These are phyloP conservation scores for Xanthia icteritia DNA, from an alignment of 2,888 invertebrate genomes.

Conservation along the genomic window DNA sequence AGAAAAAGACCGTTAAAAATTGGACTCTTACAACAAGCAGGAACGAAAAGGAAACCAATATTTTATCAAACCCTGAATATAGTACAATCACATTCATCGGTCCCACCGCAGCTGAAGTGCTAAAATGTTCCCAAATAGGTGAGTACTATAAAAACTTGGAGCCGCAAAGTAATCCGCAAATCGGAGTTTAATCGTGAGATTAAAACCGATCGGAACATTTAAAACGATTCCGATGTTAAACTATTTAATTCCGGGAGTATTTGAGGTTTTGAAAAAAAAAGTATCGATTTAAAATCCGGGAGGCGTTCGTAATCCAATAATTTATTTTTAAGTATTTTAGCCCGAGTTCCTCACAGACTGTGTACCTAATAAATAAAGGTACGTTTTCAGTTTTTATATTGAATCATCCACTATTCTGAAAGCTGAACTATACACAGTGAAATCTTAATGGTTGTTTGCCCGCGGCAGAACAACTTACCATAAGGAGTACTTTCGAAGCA, in stretches of 20 bases:
- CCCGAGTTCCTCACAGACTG: background rate
- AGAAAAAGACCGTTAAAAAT: background rate
- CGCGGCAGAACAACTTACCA: too few relatives aligned
- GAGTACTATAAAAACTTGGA: slow-evolving; percentile 25
- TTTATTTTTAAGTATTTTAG: slow-evolving; percentile 11
- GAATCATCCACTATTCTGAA: background rate
- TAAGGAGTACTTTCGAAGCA: too few relatives aligned
- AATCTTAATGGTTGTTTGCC: too few relatives aligned
- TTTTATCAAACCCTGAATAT: slow-evolving; percentile 7
- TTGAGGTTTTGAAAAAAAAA: slow-evolving; percentile 51
- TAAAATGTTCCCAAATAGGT: slow-evolving; percentile 26
- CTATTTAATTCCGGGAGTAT: slow-evolving; percentile 30
- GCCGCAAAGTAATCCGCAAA: slow-evolving; percentile 45
- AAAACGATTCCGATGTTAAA: slow-evolving; percentile 58
- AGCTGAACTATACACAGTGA: background rate
- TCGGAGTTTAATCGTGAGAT: slow-evolving; percentile 37
- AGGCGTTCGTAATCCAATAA: background rate
- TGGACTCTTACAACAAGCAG: background rate
- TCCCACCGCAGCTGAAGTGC: slow-evolving; percentile 30
- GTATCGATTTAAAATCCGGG: slow-evolving; percentile 33
- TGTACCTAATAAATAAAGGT: background rate
- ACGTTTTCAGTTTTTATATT: background rate
- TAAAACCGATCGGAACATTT: slow-evolving; percentile 42
- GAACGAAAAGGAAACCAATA: background rate
- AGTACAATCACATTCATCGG: slow-evolving; percentile 24